Conservation (phyloP, 2,797 vertebrate genomes). For the Champsocephalus esox region DNA sequence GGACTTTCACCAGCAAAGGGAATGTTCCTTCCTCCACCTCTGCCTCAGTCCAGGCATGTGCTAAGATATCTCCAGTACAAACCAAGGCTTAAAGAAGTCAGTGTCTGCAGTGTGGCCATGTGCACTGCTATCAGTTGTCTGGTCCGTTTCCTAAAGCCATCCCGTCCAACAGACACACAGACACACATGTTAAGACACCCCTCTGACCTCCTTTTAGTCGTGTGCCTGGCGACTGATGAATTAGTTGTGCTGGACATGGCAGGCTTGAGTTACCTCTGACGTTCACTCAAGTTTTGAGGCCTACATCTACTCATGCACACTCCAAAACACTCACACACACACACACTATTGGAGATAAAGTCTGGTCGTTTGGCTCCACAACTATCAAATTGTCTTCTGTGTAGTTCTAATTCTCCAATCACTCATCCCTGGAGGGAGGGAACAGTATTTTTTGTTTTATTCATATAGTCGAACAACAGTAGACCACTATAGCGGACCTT, state of each 20-base stretch:
- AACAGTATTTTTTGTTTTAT: constrained; percentile 53
- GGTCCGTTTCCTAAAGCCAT: constrained; percentile 39
- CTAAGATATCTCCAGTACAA: constrained; percentile 17
- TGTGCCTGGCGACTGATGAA: constrained; percentile 63
- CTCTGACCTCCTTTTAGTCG: constrained; percentile 49
- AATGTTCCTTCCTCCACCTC: neutral
- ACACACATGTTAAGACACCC: constrained; percentile 4
- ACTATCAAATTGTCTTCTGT: constrained; percentile 58
- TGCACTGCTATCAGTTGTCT: constrained; percentile 53
- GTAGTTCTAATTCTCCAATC: constrained; percentile 46
- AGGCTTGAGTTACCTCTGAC: constrained; percentile 58
- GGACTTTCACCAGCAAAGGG: neutral
- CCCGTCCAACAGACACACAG: constrained; percentile 12
- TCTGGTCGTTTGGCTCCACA: constrained; percentile 35
- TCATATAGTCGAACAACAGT: constrained; percentile 10
- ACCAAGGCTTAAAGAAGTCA: constrained; percentile 14
- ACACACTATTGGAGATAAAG: constrained; percentile 50
- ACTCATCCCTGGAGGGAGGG: constrained; percentile 46
- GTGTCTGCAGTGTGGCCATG: constrained; percentile 32
- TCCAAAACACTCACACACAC: neutral
- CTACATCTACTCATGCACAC: constrained; percentile 11
- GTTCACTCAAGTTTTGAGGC: constrained; percentile 13
- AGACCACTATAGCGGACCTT: constrained; percentile 19
- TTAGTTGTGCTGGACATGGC: constrained; percentile 38
- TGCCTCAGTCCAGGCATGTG: constrained; percentile 19